phyloP scores from a whole-genome alignment of 2,888 invertebrate species.

The Trichogramma dendrolimi region DNA sequence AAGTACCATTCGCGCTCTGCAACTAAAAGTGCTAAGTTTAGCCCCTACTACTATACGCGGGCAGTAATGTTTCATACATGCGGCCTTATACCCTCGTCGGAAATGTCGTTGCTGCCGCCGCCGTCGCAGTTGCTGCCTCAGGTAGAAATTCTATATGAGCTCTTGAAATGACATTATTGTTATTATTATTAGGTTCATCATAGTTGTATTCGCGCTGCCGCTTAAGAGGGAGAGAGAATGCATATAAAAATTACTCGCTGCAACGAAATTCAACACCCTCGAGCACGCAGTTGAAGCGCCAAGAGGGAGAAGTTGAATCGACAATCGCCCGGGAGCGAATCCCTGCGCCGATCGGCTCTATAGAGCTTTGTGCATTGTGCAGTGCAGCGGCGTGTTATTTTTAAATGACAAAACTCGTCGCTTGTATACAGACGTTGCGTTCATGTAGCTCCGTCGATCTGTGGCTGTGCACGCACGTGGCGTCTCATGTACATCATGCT shows the following conservation, averaged over 20 bases:
- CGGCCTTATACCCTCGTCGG: not conserved
- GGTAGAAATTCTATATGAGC: conserved; percentile 5
- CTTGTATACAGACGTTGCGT: no score
- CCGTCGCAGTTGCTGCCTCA: not conserved
- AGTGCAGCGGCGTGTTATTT: no score
- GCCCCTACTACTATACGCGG: not conserved
- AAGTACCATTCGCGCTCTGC: not conserved
- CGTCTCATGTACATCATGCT: no score
- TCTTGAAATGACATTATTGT: conserved; percentile 1
- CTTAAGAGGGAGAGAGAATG: not conserved
- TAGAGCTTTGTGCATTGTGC: no score
- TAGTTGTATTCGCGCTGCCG: not conserved
- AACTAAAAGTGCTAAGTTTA: not conserved
- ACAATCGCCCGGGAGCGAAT: no score
- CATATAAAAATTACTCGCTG: conserved; percentile 3
- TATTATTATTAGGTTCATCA: not conserved
- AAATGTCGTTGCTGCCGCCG: conserved; percentile 4
- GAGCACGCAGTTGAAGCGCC: no score
- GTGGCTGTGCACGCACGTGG: no score
- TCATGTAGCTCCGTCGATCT: no score
- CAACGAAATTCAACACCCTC: not conserved
- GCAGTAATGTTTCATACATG: not conserved
- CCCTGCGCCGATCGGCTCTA: no score
- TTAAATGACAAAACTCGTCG: no score
- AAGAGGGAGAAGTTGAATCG: no score